Conservation (phyloP, 2,888 invertebrate genomes). For the Clitarchus hookeri region DNA sequence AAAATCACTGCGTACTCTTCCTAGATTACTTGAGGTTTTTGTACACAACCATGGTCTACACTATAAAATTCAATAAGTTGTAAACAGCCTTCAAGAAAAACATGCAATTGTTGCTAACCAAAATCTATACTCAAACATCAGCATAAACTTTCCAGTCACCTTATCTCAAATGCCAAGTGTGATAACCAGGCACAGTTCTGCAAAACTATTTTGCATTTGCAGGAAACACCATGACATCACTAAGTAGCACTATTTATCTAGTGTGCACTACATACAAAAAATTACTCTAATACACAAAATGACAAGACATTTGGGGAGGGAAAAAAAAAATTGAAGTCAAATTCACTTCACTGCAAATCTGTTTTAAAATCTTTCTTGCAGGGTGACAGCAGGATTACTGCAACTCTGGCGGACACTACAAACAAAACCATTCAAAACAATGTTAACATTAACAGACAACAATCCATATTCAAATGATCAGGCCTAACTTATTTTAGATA, state of each 20-base stretch:
- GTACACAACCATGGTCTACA: too few species aligned
- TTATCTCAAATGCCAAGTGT: too few species aligned
- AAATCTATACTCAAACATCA: too few species aligned
- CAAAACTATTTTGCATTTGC: neutral
- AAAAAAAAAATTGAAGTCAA: neutral
- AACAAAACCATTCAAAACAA: neutral
- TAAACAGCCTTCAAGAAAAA: too few species aligned
- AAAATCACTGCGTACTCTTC: too few species aligned
- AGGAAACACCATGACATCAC: neutral
- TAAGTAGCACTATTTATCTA: neutral
- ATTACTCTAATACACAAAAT: neutral
- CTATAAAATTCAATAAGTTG: too few species aligned
- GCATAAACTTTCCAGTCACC: too few species aligned
- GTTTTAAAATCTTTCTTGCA: neutral
- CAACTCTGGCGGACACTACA: neutral
- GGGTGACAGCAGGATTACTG: neutral
- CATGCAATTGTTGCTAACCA: too few species aligned
- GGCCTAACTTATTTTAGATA: neutral
- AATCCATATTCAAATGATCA: too few species aligned
- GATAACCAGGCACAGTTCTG: neutral
- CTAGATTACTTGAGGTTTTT: too few species aligned
- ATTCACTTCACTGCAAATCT: neutral
- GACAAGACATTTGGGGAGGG: neutral
- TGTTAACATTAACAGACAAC: too few species aligned
- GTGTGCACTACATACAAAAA: neutral